Evolutionary conservation across 2,888 invertebrate species (phyloP).

Genomic region (Orchestes rusci): DNA sequence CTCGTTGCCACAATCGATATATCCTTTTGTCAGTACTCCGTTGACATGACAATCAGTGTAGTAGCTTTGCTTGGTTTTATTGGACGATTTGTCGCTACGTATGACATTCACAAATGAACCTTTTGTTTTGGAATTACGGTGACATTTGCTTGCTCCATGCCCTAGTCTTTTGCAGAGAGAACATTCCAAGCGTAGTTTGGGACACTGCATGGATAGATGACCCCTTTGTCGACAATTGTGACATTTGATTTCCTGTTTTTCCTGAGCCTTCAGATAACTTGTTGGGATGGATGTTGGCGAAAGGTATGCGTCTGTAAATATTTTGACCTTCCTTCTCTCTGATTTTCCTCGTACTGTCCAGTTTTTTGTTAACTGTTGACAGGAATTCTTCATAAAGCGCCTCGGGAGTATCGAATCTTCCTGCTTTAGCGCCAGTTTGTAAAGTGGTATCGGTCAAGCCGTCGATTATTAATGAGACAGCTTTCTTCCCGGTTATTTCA

Average conservation of each 20-base stretch:
- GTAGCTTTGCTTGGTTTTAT: background rate
- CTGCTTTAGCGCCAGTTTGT: background rate
- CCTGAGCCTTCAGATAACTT: background rate
- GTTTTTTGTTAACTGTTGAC: background rate
- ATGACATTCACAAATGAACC: background rate
- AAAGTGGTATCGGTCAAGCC: background rate
- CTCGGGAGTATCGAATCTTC: background rate
- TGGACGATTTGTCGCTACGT: background rate
- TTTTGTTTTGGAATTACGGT: background rate
- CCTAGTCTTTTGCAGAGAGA: background rate
- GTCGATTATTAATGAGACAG: background rate
- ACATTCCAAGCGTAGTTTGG: background rate
- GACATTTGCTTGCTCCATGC: background rate
- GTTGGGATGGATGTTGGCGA: background rate
- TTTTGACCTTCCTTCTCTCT: background rate
- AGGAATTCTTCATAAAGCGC: background rate
- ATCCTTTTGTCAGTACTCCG: background rate
- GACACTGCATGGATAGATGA: background rate
- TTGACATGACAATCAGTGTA: background rate
- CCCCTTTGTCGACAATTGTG: background rate
- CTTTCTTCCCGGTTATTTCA: background rate
- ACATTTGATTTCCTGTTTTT: background rate
- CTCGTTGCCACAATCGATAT: background rate
- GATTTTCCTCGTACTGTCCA: background rate
- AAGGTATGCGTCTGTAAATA: background rate